Base-by-base conservation (phyloP, 1,140 invertebrate genomes). In the Drosophila pachea region DNA sequence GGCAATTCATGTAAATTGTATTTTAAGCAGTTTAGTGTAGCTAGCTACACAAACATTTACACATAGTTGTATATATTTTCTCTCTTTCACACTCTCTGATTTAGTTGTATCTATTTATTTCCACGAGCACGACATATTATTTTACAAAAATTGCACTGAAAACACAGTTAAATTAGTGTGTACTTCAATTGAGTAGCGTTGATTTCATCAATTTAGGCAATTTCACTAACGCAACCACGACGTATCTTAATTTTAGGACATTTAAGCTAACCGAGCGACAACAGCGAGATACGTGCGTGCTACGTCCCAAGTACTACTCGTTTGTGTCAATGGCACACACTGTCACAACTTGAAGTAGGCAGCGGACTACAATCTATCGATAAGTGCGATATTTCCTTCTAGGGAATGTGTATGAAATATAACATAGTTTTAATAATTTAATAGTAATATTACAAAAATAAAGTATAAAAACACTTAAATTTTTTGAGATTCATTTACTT, bases 1-100 rank as follows among this genome's bases (percentile, higher is more conserved):
- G 81, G 81, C 81, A 77, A 66, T 74, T 81, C 76, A 64, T 56
- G 29, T 66, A 68, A 86, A 86, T 60, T 84, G 79, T 86, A 76
- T 64, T 68, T 84, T 76, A 79, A 84, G 79, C 79, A 84, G 66
- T 79, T 79, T 59, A 68, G 66, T 68, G 79, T 78, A 63, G 66
- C 58, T 69, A 33, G 31, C 53, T 36, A 58, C 60, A 63, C 47
- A 56, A 52, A 35, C 47, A 70, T 60, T 78, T 62, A 22, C 59
- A 66, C 58, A 56, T 14, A 65, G 54, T 55, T 69, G 32, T n/a
- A 31, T 49, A 48, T 54, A 9, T 58, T 22, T 22, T 14, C 38
- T 76, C 62, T 59, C 56, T 40, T 35, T 67, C 50, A 64, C 38
- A 54, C 33, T 66, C 58, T 65, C 43, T 9, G n/a, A 38, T 45